Conservation (phyloP, 2,888 invertebrate genomes). For the Polyploca ridens region DNA sequence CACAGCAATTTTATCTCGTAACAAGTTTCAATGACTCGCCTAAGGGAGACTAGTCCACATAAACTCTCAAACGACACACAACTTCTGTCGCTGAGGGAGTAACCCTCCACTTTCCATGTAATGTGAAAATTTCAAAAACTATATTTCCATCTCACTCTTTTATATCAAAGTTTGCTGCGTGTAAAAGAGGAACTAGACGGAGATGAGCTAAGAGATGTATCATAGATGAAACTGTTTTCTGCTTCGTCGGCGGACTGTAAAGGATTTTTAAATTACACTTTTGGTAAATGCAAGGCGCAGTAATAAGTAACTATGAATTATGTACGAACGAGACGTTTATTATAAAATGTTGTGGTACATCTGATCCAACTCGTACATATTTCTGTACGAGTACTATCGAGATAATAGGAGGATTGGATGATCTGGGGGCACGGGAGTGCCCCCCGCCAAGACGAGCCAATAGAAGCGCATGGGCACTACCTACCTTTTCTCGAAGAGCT, state of each 20-base stretch:
- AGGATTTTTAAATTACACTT: neutral
- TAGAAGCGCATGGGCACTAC: too few species aligned
- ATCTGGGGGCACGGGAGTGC: too few species aligned
- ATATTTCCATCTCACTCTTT: conserved; percentile 10
- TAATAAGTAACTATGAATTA: neutral
- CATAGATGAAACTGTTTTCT: neutral
- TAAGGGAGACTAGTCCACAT: conserved; percentile 47
- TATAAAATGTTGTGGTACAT: too few species aligned
- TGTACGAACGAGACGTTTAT: neutral
- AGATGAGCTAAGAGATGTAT: neutral
- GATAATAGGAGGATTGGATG: too few species aligned
- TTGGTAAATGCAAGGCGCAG: neutral
- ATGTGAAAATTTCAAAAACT: conserved; percentile 22
- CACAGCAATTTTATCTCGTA: conserved; percentile 59
- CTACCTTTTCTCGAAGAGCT: too few species aligned
- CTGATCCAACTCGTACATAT: too few species aligned
- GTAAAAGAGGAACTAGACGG: neutral
- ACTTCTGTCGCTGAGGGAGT: conserved; percentile 42
- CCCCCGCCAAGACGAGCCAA: too few species aligned
- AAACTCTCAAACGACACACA: conserved; percentile 55
- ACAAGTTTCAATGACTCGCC: conserved; percentile 62
- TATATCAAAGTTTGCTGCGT: neutral
- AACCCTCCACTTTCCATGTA: conserved; percentile 30
- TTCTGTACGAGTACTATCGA: too few species aligned
- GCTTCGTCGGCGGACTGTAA: neutral